Evolutionary conservation across 2,888 invertebrate genomes (phyloP).

Genomic region (Callimorpha dominula): DNA sequence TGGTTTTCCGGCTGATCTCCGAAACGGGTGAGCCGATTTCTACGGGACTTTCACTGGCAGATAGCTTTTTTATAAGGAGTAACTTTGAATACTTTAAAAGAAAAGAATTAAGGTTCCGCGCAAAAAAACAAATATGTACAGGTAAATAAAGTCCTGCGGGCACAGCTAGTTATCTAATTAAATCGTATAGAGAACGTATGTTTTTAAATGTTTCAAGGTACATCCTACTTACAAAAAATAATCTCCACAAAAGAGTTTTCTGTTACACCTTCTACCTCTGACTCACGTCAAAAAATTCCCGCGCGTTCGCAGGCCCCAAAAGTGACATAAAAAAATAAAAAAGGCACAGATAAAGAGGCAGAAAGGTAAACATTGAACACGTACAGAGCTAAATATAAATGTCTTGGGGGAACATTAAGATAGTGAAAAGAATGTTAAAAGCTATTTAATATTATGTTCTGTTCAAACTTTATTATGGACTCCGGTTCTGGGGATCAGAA

Average conservation of each 20-base stretch:
- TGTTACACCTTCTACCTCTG: slow-evolving; percentile 16
- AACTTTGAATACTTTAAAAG: too few species aligned
- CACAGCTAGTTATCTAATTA: background rate
- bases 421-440: slow-evolving; percentile 85
- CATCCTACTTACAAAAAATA: background rate
- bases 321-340: slow-evolving; percentile 58
- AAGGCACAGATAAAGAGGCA: slow-evolving; percentile 74
- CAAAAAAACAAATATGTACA: too few species aligned
- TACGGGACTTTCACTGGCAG: too few species aligned
- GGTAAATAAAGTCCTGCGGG: too few species aligned
- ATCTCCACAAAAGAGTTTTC: background rate
- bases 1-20: too few species aligned
- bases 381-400: slow-evolving; percentile 85
- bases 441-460: slow-evolving; percentile 87
- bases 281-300: slow-evolving; percentile 24
- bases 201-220: background rate
- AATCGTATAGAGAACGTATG: background rate
- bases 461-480: slow-evolving; percentile 84
- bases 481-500: slow-evolving; percentile 45
- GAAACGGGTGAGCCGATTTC: too few species aligned
- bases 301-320: slow-evolving; percentile 56
- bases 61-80: too few species aligned
- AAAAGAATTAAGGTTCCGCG: too few species aligned
- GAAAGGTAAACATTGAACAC: slow-evolving; percentile 85
- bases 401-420: slow-evolving; percentile 81